Base-by-base conservation (phyloP, 2,797 vertebrate species). In the Acipenser ruthenus region DNA sequence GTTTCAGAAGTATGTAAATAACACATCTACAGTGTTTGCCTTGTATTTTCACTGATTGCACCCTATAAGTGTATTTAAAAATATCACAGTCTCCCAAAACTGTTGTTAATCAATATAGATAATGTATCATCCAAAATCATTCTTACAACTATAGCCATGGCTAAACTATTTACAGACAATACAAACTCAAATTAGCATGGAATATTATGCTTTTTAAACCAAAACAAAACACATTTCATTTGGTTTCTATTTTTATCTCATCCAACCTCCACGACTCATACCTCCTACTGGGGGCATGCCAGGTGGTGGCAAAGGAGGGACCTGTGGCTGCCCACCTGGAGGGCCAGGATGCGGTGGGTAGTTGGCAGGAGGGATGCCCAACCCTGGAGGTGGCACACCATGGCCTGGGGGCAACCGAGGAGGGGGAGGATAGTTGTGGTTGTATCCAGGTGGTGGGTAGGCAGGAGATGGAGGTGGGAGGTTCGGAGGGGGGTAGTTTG, bases 291-390 rank as follows among this genome's bases (percentile, higher is more conserved):
- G 90, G 1, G 94, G 93, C 93, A 99, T 95, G 67, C 91, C 95
- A 0, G 93, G 94, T 0, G 92, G 94, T 0, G 94, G 95, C 51
- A 97, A 87, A 11, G 88, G 89, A 6, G 89, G 89, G 50, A 94
- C 94, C 12, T 93, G 94, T 0, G 93, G 84, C 79, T 97, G 96
- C 50, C 93, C 94, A 8, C 88, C 87, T 0, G 93, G 94, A 65
- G 94, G 94, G 1, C 90, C 94, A 0, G 93, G 85, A 0, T 94
- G 95, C 1, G 94, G 95, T 0, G 94, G 94, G 73, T 96, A 97
- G 67, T 85, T 93, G 4, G 90, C 78, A 0, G 94, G 93, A 0
- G 94, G 95, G 59, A 97, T 87, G 12, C 92, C 93, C 70, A 98
- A 85, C 11, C 90, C 94, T 0, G 93, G 94, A 62, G 91, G 92